A percentile compares a stretch with the other conserved stretches of the same genome.
These are phyloP conservation scores for Anthophora plumipes DNA, from an alignment of 2,888 invertebrate species.

Conservation along the genomic window DNA sequence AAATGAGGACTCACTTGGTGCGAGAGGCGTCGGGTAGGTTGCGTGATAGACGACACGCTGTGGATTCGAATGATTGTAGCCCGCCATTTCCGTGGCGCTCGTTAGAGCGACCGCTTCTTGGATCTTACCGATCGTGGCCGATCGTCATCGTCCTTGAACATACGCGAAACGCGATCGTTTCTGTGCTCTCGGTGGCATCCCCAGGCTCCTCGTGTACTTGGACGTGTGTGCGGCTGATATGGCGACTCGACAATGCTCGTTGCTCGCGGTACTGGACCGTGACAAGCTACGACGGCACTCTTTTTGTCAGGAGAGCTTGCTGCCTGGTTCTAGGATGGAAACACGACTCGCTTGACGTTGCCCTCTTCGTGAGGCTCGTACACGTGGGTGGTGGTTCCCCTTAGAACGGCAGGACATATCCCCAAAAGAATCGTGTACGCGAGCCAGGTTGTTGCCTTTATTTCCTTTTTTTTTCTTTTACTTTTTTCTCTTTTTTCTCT, in stretches of 20 bases:
- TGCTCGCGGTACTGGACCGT: constrained; percentile 52
- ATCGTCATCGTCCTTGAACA: constrained; percentile 72
- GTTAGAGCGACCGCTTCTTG: constrained; percentile 70
- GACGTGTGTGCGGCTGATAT: constrained; percentile 57
- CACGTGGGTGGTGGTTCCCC: constrained; percentile 70
- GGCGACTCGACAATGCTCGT: constrained; percentile 59
- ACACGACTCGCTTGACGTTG: constrained; percentile 68
- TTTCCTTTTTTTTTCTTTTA: no score
- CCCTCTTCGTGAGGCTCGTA: constrained; percentile 68
- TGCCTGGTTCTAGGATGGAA: constrained; percentile 66
- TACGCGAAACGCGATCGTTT: constrained; percentile 64
- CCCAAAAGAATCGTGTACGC: constrained; percentile 77
- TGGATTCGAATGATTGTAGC: constrained; percentile 83
- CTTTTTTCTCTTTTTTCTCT: not conserved
- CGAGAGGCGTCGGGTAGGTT: constrained; percentile 84
- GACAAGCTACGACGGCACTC: constrained; percentile 62
- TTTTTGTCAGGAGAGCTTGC: constrained; percentile 76
- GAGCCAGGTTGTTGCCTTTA: constrained; percentile 55
- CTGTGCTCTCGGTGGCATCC: constrained; percentile 68
- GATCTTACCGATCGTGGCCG: constrained; percentile 75
- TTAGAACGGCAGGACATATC: constrained; percentile 77
- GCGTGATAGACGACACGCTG: constrained; percentile 84
- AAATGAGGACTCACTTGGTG: constrained; percentile 82
- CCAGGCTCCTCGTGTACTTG: constrained; percentile 54
- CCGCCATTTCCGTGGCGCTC: constrained; percentile 80